Evolutionary conservation across 2,113 vertebrate genomes (phyloP), one percentile per base, ranked within the genome.

Genomic region (Lophochroa leadbeateri): DNA sequence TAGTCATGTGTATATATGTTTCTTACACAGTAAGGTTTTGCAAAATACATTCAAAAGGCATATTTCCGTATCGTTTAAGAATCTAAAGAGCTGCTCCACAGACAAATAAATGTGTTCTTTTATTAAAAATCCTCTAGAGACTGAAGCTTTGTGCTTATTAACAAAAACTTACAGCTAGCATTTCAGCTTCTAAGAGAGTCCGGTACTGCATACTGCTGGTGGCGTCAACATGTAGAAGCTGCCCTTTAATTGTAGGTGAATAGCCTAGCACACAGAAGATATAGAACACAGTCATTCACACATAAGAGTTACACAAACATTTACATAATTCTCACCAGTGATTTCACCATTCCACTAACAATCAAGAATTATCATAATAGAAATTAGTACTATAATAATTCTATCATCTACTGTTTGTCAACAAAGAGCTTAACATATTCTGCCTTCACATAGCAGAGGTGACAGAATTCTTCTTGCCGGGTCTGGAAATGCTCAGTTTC

Each of bases 191-290:
- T 96, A 99, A 97, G 14, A 99, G 98, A 24, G 99, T 99, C 91
- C 99, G 98, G 96, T 99, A 99, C 88, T 99, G 99, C 99, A 99
- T 99, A 95, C 99, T 99, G 96, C 99, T 99, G 60, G 99, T 99
- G 91, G 99, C 99, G 97, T 99, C 99, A 70, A 99, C 99, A 5
- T 99, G 99, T 58, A 99, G 97, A 75, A 99, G 98, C 88, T 99
- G 99, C 31, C 99, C 99, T 98, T 99, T 99, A 98, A 99, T 99
- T 65, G 99, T 99, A 50, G 99, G 98, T 27, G 98, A 99, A 78
- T 99, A 99, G 84, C 99, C 99, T 99, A 97, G 53, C 24, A 93
- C 55, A 89, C 16, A 57, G 23, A 95, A 89, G 43, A 37, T 2
- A 83, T 1, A 31, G 80, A n/a, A 89, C 27, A 29, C 11, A 7